These are phyloP conservation scores for Calameuta pallipes DNA, from an alignment of 2,888 invertebrate species.

Conservation along the genomic window DNA sequence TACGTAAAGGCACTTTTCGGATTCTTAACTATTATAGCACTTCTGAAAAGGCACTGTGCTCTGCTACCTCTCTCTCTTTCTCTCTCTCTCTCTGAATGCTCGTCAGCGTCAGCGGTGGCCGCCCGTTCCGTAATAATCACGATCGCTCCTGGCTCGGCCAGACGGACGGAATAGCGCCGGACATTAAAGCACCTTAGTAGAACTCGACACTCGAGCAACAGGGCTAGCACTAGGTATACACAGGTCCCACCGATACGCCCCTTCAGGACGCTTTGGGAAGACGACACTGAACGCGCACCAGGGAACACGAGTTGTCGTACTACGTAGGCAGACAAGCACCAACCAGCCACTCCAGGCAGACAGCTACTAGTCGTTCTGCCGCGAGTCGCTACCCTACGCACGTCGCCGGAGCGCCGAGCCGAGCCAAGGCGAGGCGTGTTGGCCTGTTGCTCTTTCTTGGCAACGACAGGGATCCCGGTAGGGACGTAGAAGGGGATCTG, in stretches of 20 bases:
- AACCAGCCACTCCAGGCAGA: background rate
- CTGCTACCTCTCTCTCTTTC: background rate
- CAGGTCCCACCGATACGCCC: slow-evolving; percentile 13
- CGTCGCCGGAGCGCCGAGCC: slow-evolving; percentile 37
- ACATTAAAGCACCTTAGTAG: slow-evolving; percentile 45
- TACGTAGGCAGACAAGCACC: slow-evolving; percentile 2
- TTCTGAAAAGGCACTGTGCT: background rate
- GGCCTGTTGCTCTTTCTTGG: slow-evolving; percentile 52
- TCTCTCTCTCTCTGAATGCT: background rate
- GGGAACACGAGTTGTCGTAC: background rate
- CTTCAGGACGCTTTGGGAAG: slow-evolving; percentile 13
- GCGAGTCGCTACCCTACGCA: slow-evolving; percentile 26
- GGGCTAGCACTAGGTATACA: background rate
- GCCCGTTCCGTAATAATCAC: slow-evolving; percentile 23
- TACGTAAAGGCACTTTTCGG: background rate
- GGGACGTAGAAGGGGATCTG: background rate
- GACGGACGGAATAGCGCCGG: slow-evolving; percentile 39
- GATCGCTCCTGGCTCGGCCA: slow-evolving; percentile 30
- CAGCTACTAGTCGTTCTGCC: slow-evolving; percentile 16
- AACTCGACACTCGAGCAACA: slow-evolving; percentile 29
- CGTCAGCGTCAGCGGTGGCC: slow-evolving; percentile 5
- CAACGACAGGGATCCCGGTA: slow-evolving; percentile 15
- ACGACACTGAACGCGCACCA: slow-evolving; percentile 1
- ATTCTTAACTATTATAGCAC: background rate
- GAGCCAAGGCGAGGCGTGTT: slow-evolving; percentile 46